Conservation (phyloP, 2,888 invertebrate species). For the Pomacea canaliculata region DNA sequence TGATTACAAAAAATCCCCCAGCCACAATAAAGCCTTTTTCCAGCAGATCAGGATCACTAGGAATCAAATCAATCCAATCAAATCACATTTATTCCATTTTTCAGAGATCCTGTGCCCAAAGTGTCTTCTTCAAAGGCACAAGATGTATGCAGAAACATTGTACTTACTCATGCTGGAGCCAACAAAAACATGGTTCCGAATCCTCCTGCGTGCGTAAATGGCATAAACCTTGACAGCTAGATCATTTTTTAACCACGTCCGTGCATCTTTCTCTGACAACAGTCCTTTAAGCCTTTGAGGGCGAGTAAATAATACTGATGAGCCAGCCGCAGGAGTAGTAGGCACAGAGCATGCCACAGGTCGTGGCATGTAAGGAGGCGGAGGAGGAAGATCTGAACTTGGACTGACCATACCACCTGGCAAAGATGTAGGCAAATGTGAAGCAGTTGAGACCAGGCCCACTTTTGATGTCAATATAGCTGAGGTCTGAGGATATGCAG, state of each 20-base stretch:
- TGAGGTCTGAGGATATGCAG: conserved; percentile 19
- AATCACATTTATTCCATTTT: no score
- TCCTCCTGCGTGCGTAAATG: conserved; percentile 49
- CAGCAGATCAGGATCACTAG: no score
- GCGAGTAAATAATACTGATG: conserved; percentile 46
- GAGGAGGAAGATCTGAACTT: conserved; percentile 29
- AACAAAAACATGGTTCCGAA: conserved; percentile 50
- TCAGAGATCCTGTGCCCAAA: neutral
- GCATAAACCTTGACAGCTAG: conserved; percentile 56
- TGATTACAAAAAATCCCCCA: no score
- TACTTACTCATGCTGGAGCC: conserved; percentile 48
- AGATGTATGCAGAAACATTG: neutral
- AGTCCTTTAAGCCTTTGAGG: conserved; percentile 52
- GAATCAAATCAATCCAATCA: no score
- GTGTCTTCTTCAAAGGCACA: neutral
- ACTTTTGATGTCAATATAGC: conserved; percentile 19
- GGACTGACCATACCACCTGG: conserved; percentile 1
- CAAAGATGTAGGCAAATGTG: neutral
- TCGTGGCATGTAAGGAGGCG: conserved; percentile 37
- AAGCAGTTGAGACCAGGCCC: neutral
- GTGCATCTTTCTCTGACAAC: conserved; percentile 55
- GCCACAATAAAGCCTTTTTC: no score
- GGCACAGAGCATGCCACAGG: conserved; percentile 17
- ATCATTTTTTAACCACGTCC: conserved; percentile 58
- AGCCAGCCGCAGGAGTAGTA: conserved; percentile 12